Evolutionary conservation across 2,888 invertebrate genomes (phyloP), one percentile per base, ranked within the genome.

Genomic region (Hedya salicella): DNA sequence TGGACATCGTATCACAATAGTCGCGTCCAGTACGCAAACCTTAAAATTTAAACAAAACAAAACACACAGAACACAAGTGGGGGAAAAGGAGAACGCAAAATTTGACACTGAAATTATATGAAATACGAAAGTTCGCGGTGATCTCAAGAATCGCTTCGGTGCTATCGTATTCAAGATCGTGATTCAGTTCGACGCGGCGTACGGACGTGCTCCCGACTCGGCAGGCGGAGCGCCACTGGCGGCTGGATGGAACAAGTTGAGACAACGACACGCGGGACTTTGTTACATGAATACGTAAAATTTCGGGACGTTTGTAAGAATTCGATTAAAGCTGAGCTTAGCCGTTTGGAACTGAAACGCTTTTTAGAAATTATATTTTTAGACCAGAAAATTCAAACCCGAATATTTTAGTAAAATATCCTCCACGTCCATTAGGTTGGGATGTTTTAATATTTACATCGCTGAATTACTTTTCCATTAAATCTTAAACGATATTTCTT

Each of bases 211-310:
- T 80, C 62, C 76, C 77, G 46, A 14, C 62, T 73, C 79, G 86
- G 80, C 82, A 82, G 86, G 84, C 89, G 76, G 78, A 73, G 78
- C 79, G 90, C 88, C 86, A 91, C 91, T 91, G 86, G 67, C 75
- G 68, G 69, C 69, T 65, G 53, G 62, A 30, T 53, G 53, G 39
- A 49, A 60, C 48, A 50, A 64, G 48, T 50, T 16, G 25, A 56
- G 63, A 56, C 56, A 46, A 46, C 50, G 70, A 72, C 74, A 63
- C 69, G 72, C 63, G 68, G 52, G 62, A 57, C 72, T 68, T 71
- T 52, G 44, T 50, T 52, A 57, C 36, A 42, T 52, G 64, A 64
- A 59, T 64, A 62, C 54, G 39, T 39, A 56, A 63, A 63, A 49
- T 65, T 65, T 65, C n/a, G 52, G 59, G 39, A 48, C 50, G 8